These are phyloP conservation scores for Falco biarmicus DNA, from an alignment of 2,797 vertebrate species.

Conservation along the genomic window DNA sequence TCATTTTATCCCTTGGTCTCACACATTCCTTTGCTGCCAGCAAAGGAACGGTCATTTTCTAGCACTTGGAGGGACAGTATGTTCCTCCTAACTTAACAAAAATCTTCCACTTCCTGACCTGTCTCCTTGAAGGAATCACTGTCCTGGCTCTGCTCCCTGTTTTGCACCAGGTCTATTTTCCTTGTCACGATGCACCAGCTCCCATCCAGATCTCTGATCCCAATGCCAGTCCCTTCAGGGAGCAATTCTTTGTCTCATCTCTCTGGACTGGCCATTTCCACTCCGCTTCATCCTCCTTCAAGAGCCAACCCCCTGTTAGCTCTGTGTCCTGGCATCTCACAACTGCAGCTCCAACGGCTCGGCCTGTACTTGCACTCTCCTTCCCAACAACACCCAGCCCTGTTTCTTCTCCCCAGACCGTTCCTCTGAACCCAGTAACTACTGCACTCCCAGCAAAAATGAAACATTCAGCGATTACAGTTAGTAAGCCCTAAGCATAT, in stretches of 20 bases:
- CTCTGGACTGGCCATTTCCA: not conserved
- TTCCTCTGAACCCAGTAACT: not conserved
- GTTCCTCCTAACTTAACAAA: not conserved
- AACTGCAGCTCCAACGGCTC: not conserved
- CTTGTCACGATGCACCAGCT: not conserved
- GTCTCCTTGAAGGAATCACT: not conserved
- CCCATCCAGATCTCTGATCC: not conserved
- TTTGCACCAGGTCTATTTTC: not conserved
- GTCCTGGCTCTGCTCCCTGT: not conserved
- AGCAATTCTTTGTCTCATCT: not conserved
- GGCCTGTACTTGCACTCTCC: not conserved
- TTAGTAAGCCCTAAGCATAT: not conserved
- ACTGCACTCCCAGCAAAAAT: not conserved
- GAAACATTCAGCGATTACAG: constrained; percentile 17
- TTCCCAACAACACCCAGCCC: not conserved
- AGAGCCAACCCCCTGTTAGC: not conserved
- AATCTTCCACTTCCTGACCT: not conserved
- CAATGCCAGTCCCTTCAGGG: not conserved
- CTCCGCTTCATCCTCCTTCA: not conserved
- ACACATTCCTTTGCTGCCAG: not conserved
- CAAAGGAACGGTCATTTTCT: not conserved
- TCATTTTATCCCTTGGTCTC: not conserved
- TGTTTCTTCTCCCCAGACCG: not conserved
- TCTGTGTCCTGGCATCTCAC: not conserved
- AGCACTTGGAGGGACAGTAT: not conserved